Percentiles rank a stretch among this genome's conserved stretches.
Evolutionary conservation across 1,140 invertebrate species (phyloP).

Genomic region (Brachionus plicatilis): DNA sequence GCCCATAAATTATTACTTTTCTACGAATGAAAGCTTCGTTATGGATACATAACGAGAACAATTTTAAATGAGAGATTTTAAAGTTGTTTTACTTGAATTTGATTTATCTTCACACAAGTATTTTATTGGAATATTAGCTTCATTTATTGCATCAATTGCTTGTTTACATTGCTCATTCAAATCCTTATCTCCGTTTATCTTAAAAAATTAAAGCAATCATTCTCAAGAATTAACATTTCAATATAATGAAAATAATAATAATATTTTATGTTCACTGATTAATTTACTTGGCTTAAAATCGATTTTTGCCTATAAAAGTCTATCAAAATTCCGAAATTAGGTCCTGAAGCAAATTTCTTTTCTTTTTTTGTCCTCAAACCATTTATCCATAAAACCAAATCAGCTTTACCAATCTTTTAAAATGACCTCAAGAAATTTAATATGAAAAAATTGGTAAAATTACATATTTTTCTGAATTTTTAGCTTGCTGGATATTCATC

Average conservation of each 20-base stretch:
- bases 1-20: background rate
- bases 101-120: background rate
- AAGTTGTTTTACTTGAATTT: background rate
- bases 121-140: background rate
- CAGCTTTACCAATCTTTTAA: background rate
- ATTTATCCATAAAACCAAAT: background rate
- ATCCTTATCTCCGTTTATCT: constrained; percentile 27
- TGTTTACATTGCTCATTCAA: background rate
- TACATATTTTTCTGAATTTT: constrained; percentile 20
- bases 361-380: background rate
- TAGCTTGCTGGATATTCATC: background rate
- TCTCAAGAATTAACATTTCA: too few species aligned
- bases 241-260: background rate
- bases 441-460: background rate
- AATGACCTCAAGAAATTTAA: background rate
- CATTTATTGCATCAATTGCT: background rate
- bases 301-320: background rate
- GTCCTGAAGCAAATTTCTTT: background rate
- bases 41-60: background rate
- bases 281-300: background rate
- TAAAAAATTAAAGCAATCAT: background rate
- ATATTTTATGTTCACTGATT: background rate
- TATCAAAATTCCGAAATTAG: background rate
- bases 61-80: background rate
- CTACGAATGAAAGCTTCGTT: background rate